phyloP scores from a whole-genome alignment of 23 tunicate species.

The Botrylloides violaceus region DNA sequence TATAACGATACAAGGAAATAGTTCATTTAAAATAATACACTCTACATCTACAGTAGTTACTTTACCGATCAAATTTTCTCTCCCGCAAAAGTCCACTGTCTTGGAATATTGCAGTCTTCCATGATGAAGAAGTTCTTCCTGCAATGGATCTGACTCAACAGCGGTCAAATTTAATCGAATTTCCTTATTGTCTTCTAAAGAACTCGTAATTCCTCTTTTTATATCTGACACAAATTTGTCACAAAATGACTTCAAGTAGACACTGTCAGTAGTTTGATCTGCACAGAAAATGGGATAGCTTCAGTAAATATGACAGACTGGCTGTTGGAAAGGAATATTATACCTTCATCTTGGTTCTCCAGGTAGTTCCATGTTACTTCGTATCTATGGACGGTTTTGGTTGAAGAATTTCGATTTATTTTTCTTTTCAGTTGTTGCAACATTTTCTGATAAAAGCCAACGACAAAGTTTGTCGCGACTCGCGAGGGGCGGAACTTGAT shows the following conservation, averaged over 20 bases:
- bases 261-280: slow-evolving; percentile 3
- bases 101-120: slow-evolving; percentile 36
- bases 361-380: slow-evolving; percentile 26
- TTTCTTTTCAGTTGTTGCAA: slow-evolving; percentile 29
- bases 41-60: too few relatives aligned
- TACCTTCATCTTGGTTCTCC: slow-evolving; percentile 21
- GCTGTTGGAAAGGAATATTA: background rate
- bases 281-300: background rate
- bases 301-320: background rate
- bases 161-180: too few relatives aligned
- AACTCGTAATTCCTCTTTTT: slow-evolving; percentile 10
- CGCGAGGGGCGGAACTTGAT: too few relatives aligned
- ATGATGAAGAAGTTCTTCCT: slow-evolving; percentile 73
- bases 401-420: background rate
- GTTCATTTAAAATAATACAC: too few relatives aligned
- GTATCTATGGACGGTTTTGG: slow-evolving; percentile 18
- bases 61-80: slow-evolving; percentile 51
- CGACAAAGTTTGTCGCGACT: too few relatives aligned
- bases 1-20: too few relatives aligned
- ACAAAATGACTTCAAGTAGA: slow-evolving; percentile 45
- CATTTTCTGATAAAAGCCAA: slow-evolving; percentile 31
- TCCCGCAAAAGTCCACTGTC: slow-evolving; percentile 57
- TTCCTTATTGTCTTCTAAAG: background rate
- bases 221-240: slow-evolving; percentile 55
- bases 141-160: slow-evolving; percentile 28